phyloP scores from a whole-genome alignment of 2,113 vertebrate genomes.

The Phalacrocorax carbo region DNA sequence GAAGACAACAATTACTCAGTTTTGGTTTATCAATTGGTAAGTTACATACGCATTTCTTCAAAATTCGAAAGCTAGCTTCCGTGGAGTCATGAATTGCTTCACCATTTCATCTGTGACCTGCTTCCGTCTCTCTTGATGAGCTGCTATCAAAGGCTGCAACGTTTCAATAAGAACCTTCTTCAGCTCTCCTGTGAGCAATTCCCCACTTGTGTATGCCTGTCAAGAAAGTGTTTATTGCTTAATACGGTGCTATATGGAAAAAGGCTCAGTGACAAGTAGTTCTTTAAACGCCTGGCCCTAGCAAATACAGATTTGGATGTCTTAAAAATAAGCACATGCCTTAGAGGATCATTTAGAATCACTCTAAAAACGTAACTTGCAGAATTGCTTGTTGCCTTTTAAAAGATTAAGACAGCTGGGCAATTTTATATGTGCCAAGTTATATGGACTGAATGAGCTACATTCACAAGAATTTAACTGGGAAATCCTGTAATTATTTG shows the following conservation, averaged over 20 bases:
- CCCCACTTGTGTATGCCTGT: conserved; percentile 92
- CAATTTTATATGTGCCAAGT: not conserved
- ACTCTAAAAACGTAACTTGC: not conserved
- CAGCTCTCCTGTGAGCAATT: conserved; percentile 91
- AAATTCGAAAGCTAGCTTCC: conserved; percentile 83
- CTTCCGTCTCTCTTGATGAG: conserved; percentile 91
- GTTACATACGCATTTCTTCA: conserved; percentile 56
- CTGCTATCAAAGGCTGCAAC: conserved; percentile 88
- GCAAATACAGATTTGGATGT: not conserved
- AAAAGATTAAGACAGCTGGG: not conserved
- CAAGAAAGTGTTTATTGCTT: not conserved
- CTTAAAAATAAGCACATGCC: not conserved
- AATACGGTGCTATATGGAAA: not conserved
- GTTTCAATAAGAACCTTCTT: conserved; percentile 92
- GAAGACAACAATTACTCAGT: not conserved
- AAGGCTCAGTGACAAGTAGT: not conserved
- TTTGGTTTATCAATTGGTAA: not conserved
- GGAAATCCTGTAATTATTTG: not conserved
- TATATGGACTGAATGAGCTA: not conserved
- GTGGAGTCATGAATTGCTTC: conserved; percentile 91
- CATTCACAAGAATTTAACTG: not conserved
- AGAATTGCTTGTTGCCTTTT: not conserved
- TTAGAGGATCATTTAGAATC: not conserved
- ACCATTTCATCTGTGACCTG: conserved; percentile 86
- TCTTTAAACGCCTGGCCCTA: not conserved